Percentiles rank a stretch among this genome's conserved stretches.
These are phyloP conservation scores for Aphidius colemani DNA, from an alignment of 2,888 invertebrate species.

Conservation along the genomic window DNA sequence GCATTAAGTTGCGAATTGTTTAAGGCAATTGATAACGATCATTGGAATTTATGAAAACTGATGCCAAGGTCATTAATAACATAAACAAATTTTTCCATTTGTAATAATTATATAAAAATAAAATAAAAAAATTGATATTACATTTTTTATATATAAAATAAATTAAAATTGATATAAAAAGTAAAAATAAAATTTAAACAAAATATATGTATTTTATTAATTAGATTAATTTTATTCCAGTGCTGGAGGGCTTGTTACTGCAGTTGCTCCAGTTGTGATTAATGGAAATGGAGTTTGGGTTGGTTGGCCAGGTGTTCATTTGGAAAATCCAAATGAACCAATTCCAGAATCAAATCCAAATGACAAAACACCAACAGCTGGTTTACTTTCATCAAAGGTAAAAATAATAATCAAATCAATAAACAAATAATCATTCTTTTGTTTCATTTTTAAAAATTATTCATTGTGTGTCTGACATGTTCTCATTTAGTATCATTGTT, in stretches of 20 bases:
- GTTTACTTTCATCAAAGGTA: slow-evolving; percentile 81
- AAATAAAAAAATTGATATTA: background rate
- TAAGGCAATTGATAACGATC: too few species aligned
- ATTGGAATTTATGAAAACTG: too few species aligned
- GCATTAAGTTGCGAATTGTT: too few species aligned
- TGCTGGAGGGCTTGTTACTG: slow-evolving; percentile 88
- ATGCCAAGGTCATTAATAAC: background rate
- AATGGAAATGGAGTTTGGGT: slow-evolving; percentile 86
- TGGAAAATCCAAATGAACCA: slow-evolving; percentile 75
- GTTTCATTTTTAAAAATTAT: background rate
- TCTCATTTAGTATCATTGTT: background rate
- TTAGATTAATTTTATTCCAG: slow-evolving; percentile 61
- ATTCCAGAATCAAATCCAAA: slow-evolving; percentile 87
- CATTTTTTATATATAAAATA: background rate
- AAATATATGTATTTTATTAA: slow-evolving; percentile 6
- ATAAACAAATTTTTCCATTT: slow-evolving; percentile 5
- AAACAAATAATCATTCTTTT: background rate
- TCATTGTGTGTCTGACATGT: background rate
- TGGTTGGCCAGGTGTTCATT: slow-evolving; percentile 88
- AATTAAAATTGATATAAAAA: background rate
- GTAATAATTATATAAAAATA: background rate
- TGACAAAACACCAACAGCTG: slow-evolving; percentile 86
- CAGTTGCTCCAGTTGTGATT: slow-evolving; percentile 88
- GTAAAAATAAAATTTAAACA: background rate
- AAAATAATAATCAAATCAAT: slow-evolving; percentile 30